Evolutionary conservation across 2,888 invertebrate genomes (phyloP).

Genomic region (Drosophila affinis): DNA sequence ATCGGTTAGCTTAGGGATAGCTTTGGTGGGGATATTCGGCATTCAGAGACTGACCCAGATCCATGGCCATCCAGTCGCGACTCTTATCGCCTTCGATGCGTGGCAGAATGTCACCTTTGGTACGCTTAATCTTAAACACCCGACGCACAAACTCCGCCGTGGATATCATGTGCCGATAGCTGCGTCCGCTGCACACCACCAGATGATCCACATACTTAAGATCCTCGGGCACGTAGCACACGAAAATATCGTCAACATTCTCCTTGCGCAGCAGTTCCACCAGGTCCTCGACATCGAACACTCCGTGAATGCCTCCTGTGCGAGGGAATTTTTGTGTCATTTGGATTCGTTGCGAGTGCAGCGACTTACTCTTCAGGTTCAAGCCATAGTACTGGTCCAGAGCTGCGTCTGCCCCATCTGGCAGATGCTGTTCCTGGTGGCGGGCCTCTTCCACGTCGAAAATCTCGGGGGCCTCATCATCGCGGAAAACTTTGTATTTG

Average conservation of each 20-base stretch:
- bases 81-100: slow-evolving; percentile 90
- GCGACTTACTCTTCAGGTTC: slow-evolving; percentile 85
- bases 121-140: slow-evolving; percentile 90
- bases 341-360: rapidly evolving
- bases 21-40: background rate
- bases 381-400: slow-evolving; percentile 83
- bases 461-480: slow-evolving; percentile 88
- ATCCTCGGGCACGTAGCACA: slow-evolving; percentile 89
- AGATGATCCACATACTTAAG: slow-evolving; percentile 93
- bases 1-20: too few relatives aligned
- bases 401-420: slow-evolving; percentile 14
- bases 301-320: slow-evolving; percentile 91
- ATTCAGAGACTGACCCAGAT: slow-evolving; percentile 87
- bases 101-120: slow-evolving; percentile 87
- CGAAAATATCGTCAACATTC: slow-evolving; percentile 92
- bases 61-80: slow-evolving; percentile 94
- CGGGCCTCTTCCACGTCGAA: slow-evolving; percentile 90
- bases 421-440: slow-evolving; percentile 58
- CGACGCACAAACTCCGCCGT: slow-evolving; percentile 90
- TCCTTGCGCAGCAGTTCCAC: slow-evolving; percentile 90
- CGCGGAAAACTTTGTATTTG: slow-evolving; percentile 89
- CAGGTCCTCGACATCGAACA: slow-evolving; percentile 94
- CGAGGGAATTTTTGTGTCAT: background rate
- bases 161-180: slow-evolving; percentile 89
- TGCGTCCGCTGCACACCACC: slow-evolving; percentile 91